These are phyloP conservation scores for Ruditapes philippinarum DNA, from an alignment of 1,140 invertebrate genomes.

Conservation along the genomic window DNA sequence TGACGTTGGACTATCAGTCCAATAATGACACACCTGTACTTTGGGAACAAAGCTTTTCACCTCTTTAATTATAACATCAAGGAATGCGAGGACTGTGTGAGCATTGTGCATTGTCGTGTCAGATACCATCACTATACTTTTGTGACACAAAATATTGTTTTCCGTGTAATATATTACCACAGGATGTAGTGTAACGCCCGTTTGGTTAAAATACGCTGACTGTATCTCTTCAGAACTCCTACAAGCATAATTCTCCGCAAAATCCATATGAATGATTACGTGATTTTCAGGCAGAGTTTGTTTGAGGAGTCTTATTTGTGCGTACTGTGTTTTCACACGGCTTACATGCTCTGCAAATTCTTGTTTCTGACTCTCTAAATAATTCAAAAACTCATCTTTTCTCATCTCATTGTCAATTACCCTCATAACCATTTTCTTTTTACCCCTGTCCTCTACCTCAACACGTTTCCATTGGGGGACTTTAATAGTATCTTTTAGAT, in stretches of 20 bases:
- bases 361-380: background rate
- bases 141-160: background rate
- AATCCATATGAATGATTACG: constrained; percentile 67
- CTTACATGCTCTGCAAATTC: constrained; percentile 61
- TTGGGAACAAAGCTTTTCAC: background rate
- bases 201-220: constrained; percentile 67
- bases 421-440: constrained; percentile 33
- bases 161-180: constrained; percentile 55
- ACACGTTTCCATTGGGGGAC: constrained; percentile 36
- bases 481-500: background rate
- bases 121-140: constrained; percentile 60
- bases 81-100: constrained; percentile 47
- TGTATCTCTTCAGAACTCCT: constrained; percentile 67
- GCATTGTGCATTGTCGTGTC: constrained; percentile 59
- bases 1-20: constrained; percentile 59
- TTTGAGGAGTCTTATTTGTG: constrained; percentile 45
- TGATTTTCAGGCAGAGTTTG: constrained; percentile 67
- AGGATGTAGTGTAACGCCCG: constrained; percentile 56
- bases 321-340: constrained; percentile 56
- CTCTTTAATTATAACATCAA: constrained; percentile 30
- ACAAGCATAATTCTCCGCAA: constrained; percentile 67
- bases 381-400: constrained; percentile 31
- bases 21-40: constrained; percentile 48
- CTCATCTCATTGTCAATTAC: constrained; percentile 25
- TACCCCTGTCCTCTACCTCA: background rate